Evolutionary conservation across 2,888 invertebrate species (phyloP).

Genomic region (Mesorhabditis belari): DNA sequence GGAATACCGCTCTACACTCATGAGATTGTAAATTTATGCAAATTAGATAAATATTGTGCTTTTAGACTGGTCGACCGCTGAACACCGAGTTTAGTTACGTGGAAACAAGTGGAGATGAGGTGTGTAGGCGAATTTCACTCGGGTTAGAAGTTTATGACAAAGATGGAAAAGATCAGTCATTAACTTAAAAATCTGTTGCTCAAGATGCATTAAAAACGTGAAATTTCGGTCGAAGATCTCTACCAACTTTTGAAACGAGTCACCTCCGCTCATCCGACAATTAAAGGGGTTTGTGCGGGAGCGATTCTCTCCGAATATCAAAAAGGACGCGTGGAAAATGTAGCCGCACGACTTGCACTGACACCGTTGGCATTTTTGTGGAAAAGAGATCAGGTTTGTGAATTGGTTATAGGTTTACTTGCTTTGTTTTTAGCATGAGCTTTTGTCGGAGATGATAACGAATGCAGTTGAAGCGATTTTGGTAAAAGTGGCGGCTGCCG

Average conservation of each 20-base stretch:
- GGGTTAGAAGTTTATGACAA: neutral
- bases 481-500: slow-evolving; percentile 86
- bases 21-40: too few species aligned
- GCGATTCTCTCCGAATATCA: slow-evolving; percentile 98
- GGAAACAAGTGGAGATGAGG: neutral
- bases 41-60: too few species aligned
- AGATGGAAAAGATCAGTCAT: too few species aligned
- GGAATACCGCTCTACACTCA: slow-evolving; percentile 80
- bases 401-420: neutral
- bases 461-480: slow-evolving; percentile 85
- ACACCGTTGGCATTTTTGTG: slow-evolving; percentile 86
- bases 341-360: slow-evolving; percentile 78
- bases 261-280: slow-evolving; percentile 60
- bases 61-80: slow-evolving; percentile 75
- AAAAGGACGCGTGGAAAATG: slow-evolving; percentile 71
- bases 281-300: slow-evolving; percentile 78
- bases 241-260: slow-evolving; percentile 73
- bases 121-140: neutral
- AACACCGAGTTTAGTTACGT: slow-evolving; percentile 20
- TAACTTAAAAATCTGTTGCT: too few species aligned
- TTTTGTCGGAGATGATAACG: slow-evolving; percentile 91
- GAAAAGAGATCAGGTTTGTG: slow-evolving; percentile 75
- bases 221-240: slow-evolving; percentile 81
- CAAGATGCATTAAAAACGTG: neutral
- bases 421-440: slow-evolving; percentile 61